A percentile compares a stretch with the other conserved stretches of the same genome.
phyloP scores from a whole-genome alignment of 2,797 vertebrate genomes.

The Petrocephalus schoutedeni region DNA sequence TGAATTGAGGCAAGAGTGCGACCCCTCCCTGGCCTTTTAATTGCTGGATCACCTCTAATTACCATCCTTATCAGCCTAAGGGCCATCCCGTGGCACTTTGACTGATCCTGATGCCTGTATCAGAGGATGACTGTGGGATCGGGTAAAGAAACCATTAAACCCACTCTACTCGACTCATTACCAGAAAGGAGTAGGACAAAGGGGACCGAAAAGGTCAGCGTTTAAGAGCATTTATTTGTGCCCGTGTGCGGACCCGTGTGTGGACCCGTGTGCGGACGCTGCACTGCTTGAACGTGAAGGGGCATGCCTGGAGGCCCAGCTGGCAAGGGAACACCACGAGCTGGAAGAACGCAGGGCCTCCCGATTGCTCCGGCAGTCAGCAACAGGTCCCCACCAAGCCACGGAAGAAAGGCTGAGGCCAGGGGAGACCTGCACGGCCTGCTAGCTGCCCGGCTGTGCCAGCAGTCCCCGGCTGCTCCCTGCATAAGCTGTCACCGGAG shows the following conservation, averaged over 20 bases:
- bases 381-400: too few relatives aligned
- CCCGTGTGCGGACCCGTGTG: not conserved
- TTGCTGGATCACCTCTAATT: not conserved
- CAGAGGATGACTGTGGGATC: not conserved
- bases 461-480: too few relatives aligned
- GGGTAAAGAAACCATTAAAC: not conserved
- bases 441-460: too few relatives aligned
- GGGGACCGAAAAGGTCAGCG: not conserved
- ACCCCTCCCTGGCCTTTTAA: not conserved
- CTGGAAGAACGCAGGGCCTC: not conserved
- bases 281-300: not conserved
- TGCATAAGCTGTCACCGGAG: too few relatives aligned
- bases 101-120: not conserved
- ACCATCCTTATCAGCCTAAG: conserved; percentile 15
- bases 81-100: not conserved
- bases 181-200: not conserved
- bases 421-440: too few relatives aligned
- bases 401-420: too few relatives aligned
- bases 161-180: not conserved
- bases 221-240: not conserved
- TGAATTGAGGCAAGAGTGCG: not conserved
- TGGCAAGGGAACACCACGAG: not conserved
- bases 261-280: not conserved
- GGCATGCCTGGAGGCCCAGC: not conserved
- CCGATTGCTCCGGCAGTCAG: too few relatives aligned